Evolutionary conservation across 1,140 invertebrate species (phyloP).

Genomic region (Lithobius niger): DNA sequence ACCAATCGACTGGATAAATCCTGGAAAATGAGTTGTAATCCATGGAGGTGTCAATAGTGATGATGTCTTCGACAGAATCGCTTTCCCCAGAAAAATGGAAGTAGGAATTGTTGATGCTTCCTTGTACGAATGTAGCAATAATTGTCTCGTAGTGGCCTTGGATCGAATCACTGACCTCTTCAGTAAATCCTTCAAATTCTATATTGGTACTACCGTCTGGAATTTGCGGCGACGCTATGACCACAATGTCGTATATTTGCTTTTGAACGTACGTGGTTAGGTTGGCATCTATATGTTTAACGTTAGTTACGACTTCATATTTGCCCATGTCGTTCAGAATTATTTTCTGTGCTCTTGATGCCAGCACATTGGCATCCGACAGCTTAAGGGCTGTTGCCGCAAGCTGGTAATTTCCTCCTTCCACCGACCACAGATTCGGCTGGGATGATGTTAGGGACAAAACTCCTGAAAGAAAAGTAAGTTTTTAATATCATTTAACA

Average conservation of each 20-base stretch:
- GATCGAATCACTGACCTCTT: conserved; percentile 25
- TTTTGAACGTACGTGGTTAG: background rate
- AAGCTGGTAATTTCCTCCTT: conserved; percentile 47
- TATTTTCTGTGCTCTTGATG: conserved; percentile 27
- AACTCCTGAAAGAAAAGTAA: conserved; percentile 23
- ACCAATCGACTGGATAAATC: conserved; percentile 17
- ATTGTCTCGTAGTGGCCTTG: conserved; percentile 40
- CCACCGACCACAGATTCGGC: conserved; percentile 42
- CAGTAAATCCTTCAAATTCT: conserved; percentile 32
- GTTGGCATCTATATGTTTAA: too few relatives aligned
- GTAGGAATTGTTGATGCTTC: conserved; percentile 33
- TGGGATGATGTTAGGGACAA: conserved; percentile 43
- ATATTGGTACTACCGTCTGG: conserved; percentile 29
- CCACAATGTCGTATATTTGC: conserved; percentile 41
- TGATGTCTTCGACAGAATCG: conserved; percentile 25
- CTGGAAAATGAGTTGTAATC: conserved; percentile 34
- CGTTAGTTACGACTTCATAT: conserved; percentile 10
- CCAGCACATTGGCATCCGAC: conserved; percentile 32
- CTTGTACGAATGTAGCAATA: conserved; percentile 43
- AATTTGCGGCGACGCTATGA: conserved; percentile 43
- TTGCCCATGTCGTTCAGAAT: conserved; percentile 19
- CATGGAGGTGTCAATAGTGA: conserved; percentile 35
- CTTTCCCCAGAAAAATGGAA: conserved; percentile 31
- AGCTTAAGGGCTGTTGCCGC: conserved; percentile 32
- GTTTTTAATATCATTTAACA: too few relatives aligned